A percentile compares a stretch with the other conserved stretches of the same genome.
Evolutionary conservation across 2,888 invertebrate species (phyloP).

Genomic region (Lottia gigantea): DNA sequence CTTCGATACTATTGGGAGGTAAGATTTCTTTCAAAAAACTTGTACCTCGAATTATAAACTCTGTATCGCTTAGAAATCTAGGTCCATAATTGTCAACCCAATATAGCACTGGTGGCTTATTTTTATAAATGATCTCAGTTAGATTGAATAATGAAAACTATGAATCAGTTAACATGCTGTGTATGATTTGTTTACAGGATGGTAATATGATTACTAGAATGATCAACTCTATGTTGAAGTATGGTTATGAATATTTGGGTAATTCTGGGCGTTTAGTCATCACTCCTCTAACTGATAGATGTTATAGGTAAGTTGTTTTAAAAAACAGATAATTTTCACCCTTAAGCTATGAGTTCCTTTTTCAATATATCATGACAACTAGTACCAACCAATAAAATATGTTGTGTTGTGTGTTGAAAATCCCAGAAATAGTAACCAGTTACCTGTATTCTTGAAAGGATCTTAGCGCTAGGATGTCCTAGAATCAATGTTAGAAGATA

Average conservation of each 20-base stretch:
- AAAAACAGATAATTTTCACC: too few species aligned
- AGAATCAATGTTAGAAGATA: too few species aligned
- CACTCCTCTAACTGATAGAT: slow-evolving; percentile 70
- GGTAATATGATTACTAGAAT: slow-evolving; percentile 69
- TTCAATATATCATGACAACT: too few species aligned
- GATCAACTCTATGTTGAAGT: slow-evolving; percentile 70
- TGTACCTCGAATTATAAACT: neutral
- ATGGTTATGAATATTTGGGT: slow-evolving; percentile 71
- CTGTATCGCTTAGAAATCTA: neutral
- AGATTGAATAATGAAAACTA: neutral
- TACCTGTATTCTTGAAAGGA: too few species aligned
- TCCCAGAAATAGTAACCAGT: too few species aligned
- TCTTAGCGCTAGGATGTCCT: too few species aligned
- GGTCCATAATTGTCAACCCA: neutral
- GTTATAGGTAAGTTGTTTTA: slow-evolving; percentile 64
- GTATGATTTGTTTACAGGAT: slow-evolving; percentile 50
- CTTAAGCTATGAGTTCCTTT: too few species aligned
- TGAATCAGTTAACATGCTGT: too few species aligned
- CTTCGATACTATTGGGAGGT: slow-evolving; percentile 71
- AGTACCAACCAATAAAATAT: neutral
- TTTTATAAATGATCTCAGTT: neutral
- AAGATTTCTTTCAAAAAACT: slow-evolving; percentile 23
- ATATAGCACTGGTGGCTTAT: neutral
- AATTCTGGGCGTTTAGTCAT: slow-evolving; percentile 70
- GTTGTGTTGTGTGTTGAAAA: too few species aligned